Conservation (phyloP, 1,140 invertebrate species). For the Papilio dardanus region DNA sequence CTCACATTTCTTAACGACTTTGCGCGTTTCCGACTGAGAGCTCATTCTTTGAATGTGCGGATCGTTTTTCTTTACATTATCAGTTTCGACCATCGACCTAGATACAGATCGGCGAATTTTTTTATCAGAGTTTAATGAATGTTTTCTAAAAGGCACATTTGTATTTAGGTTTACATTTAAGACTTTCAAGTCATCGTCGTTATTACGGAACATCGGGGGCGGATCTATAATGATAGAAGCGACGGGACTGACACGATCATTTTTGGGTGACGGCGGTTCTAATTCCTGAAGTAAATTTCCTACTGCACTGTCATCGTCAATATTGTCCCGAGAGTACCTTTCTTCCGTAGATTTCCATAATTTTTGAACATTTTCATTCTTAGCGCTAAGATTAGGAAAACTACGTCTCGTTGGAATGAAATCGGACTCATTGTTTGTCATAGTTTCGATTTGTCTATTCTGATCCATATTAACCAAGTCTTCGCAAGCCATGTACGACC, state of each 20-base stretch:
- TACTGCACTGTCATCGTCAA: slow-evolving; percentile 48
- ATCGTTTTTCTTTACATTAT: slow-evolving; percentile 61
- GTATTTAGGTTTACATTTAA: slow-evolving; percentile 73
- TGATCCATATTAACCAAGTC: slow-evolving; percentile 85
- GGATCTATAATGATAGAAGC: slow-evolving; percentile 81
- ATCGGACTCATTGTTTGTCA: slow-evolving; percentile 63
- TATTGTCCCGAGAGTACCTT: slow-evolving; percentile 55
- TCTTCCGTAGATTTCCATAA: slow-evolving; percentile 76
- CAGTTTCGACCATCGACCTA: slow-evolving; percentile 73
- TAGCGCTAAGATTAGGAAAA: slow-evolving; percentile 64
- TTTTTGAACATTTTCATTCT: slow-evolving; percentile 61
- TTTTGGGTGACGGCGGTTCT: slow-evolving; percentile 72
- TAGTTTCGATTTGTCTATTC: slow-evolving; percentile 76
- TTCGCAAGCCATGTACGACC: slow-evolving; percentile 84
- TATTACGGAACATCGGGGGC: slow-evolving; percentile 82
- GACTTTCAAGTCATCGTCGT: slow-evolving; percentile 73
- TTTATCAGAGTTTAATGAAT: slow-evolving; percentile 80
- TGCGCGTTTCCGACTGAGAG: slow-evolving; percentile 69
- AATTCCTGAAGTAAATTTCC: slow-evolving; percentile 66
- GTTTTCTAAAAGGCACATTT: slow-evolving; percentile 75
- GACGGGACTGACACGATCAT: slow-evolving; percentile 48
- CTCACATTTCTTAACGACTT: slow-evolving; percentile 79
- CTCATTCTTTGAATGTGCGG: slow-evolving; percentile 69
- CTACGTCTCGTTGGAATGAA: slow-evolving; percentile 71
- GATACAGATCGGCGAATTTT: slow-evolving; percentile 74